These are phyloP conservation scores for Hecatera dysodea DNA, from an alignment of 2,888 invertebrate genomes.

Conservation along the genomic window DNA sequence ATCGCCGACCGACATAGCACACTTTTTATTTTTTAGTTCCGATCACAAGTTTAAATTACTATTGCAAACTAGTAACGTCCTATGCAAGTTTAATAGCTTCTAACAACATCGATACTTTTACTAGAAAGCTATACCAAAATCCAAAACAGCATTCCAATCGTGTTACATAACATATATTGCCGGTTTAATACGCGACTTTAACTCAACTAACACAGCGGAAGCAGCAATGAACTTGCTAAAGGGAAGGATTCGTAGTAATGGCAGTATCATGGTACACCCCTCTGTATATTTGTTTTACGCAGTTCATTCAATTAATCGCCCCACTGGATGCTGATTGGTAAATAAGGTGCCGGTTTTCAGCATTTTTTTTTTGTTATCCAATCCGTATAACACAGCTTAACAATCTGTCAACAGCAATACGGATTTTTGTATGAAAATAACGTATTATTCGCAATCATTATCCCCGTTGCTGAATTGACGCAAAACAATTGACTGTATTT, in stretches of 20 bases:
- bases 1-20: conserved; percentile 60
- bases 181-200: background rate
- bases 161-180: conserved; percentile 15
- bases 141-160: background rate
- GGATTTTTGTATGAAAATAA: conserved; percentile 52
- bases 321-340: conserved; percentile 83
- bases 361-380: conserved; percentile 70
- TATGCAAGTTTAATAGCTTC: conserved; percentile 80
- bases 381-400: conserved; percentile 73
- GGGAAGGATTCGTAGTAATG: background rate
- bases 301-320: conserved; percentile 83
- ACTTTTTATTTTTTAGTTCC: conserved; percentile 78
- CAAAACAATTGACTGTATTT: conserved; percentile 43
- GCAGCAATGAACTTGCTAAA: conserved; percentile 1
- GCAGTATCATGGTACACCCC: conserved; percentile 38
- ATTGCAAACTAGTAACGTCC: conserved; percentile 75
- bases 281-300: conserved; percentile 74
- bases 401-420: conserved; percentile 79
- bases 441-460: conserved; percentile 51
- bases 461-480: conserved; percentile 14
- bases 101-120: conserved; percentile 67
- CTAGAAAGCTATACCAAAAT: conserved; percentile 4
- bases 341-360: conserved; percentile 74
- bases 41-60: conserved; percentile 85
- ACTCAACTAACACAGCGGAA: background rate